Percentiles rank a stretch among this genome's conserved stretches.
These are phyloP conservation scores for Machimus rusticus DNA, from an alignment of 2,888 invertebrate species.

Conservation along the genomic window DNA sequence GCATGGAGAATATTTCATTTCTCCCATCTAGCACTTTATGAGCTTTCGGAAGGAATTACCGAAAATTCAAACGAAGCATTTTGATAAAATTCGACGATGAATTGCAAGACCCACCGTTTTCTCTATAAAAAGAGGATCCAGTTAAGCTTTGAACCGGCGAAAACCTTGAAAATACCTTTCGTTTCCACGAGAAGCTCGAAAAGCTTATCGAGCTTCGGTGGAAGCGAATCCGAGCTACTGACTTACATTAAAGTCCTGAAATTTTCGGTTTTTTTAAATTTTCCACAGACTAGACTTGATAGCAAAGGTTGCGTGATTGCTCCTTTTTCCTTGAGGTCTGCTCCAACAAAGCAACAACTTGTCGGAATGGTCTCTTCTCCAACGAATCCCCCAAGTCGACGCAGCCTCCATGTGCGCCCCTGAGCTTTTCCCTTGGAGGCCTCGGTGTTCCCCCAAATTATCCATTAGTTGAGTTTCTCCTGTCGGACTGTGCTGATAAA, in stretches of 20 bases:
- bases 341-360: constrained; percentile 38
- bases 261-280: constrained; percentile 20
- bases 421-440: constrained; percentile 26
- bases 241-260: constrained; percentile 1
- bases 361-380: constrained; percentile 37
- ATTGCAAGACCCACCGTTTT: background rate
- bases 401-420: constrained; percentile 24
- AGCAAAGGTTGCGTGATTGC: constrained; percentile 4
- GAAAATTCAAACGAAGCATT: background rate
- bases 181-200: background rate
- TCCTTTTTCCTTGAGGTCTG: constrained; percentile 20
- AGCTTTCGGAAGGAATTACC: background rate
- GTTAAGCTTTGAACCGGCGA: background rate
- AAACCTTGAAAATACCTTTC: background rate
- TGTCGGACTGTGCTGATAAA: constrained; percentile 45
- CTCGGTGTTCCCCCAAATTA: background rate
- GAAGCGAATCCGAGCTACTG: background rate
- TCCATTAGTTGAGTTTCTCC: constrained; percentile 47
- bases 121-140: background rate
- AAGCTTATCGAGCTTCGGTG: background rate
- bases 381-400: background rate
- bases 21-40: background rate
- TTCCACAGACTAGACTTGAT: background rate
- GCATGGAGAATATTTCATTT: too few relatives aligned
- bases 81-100: background rate